Conservation (phyloP, 2,113 vertebrate genomes). For the Mola mola region DNA sequence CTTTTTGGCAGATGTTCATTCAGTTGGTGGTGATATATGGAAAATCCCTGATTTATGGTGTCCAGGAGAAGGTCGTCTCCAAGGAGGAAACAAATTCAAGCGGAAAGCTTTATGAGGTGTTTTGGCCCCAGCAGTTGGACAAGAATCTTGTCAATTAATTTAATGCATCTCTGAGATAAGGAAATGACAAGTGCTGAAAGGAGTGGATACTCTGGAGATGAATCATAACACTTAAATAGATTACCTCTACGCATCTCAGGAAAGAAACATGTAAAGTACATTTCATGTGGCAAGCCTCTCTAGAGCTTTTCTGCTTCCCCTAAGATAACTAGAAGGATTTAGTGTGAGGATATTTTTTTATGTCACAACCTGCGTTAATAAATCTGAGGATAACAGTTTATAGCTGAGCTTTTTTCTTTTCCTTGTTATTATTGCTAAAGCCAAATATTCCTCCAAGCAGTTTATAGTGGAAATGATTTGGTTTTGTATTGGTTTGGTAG, state of each 20-base stretch:
- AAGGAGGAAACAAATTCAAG: slow-evolving; percentile 41
- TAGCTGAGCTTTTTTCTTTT: neutral
- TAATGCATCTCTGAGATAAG: slow-evolving; percentile 56
- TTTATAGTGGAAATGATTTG: slow-evolving; percentile 12
- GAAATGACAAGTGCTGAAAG: slow-evolving; percentile 26
- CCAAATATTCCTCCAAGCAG: slow-evolving; percentile 12
- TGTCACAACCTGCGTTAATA: slow-evolving; percentile 2
- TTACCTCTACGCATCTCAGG: slow-evolving; percentile 6
- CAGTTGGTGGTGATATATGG: slow-evolving; percentile 12
- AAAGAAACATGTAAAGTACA: slow-evolving; percentile 8
- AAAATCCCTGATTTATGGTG: slow-evolving; percentile 46
- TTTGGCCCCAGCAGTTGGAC: slow-evolving; percentile 30
- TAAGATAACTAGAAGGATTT: slow-evolving; percentile 24
- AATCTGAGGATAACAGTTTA: slow-evolving; percentile 14
- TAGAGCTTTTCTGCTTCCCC: neutral
- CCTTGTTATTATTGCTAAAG: neutral
- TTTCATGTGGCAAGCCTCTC: slow-evolving; percentile 12
- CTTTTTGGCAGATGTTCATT: slow-evolving; percentile 45
- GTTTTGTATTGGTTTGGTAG: too few relatives aligned
- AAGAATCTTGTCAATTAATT: slow-evolving; percentile 21
- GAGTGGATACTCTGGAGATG: slow-evolving; percentile 20
- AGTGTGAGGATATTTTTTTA: slow-evolving; percentile 4
- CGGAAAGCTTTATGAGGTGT: slow-evolving; percentile 50
- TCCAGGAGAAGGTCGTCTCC: slow-evolving; percentile 29
- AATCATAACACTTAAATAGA: slow-evolving; percentile 5